A percentile compares a stretch with the other conserved stretches of the same genome.
Evolutionary conservation across 2,113 vertebrate species (phyloP).

Genomic region (Hassar affinis): DNA sequence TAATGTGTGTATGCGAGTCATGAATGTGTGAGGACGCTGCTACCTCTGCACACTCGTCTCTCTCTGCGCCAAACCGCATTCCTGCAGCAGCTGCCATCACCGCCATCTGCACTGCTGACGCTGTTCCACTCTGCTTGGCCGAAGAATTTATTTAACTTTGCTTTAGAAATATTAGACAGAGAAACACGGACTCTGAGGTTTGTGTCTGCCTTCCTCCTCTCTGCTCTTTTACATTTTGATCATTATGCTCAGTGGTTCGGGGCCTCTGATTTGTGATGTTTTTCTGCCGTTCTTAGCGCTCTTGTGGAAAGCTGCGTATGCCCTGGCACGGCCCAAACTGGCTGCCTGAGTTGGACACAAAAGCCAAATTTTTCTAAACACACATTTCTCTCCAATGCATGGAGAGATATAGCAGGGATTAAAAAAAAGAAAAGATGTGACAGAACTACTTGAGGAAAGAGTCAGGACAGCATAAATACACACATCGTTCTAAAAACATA

Average conservation of each 20-base stretch:
- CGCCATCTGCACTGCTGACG: slow-evolving; percentile 76
- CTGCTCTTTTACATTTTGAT: slow-evolving; percentile 62
- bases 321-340: slow-evolving; percentile 41
- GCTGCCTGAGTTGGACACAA: slow-evolving; percentile 38
- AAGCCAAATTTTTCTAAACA: slow-evolving; percentile 38
- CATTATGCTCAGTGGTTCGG: slow-evolving; percentile 61
- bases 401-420: slow-evolving; percentile 30
- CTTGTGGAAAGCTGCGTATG: slow-evolving; percentile 44
- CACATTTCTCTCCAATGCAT: neutral
- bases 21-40: slow-evolving; percentile 37
- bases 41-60: slow-evolving; percentile 41
- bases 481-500: slow-evolving; percentile 20
- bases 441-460: neutral
- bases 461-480: slow-evolving; percentile 21
- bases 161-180: slow-evolving; percentile 74
- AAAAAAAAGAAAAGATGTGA: slow-evolving; percentile 5
- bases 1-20: slow-evolving; percentile 2
- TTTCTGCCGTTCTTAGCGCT: slow-evolving; percentile 45
- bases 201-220: slow-evolving; percentile 31
- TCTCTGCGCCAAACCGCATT: slow-evolving; percentile 70
- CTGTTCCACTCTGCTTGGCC: slow-evolving; percentile 68
- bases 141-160: slow-evolving; percentile 74
- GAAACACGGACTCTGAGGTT: slow-evolving; percentile 61
- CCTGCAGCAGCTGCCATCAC: slow-evolving; percentile 72
- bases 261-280: slow-evolving; percentile 66